phyloP scores from a whole-genome alignment of 2,797 vertebrate genomes.

The Schizopygopsis pylzovi region DNA sequence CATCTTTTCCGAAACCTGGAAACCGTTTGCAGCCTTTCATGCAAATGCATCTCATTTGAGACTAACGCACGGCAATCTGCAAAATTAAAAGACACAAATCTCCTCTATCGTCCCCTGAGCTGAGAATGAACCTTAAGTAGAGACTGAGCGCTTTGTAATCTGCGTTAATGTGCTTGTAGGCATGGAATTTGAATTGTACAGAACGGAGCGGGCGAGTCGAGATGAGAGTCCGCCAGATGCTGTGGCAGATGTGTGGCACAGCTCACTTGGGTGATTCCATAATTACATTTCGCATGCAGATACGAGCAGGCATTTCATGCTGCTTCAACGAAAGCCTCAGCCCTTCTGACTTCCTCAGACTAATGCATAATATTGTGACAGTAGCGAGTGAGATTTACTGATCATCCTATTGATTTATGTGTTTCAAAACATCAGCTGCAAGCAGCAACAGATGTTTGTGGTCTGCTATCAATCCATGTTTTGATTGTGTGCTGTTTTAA shows the following conservation, averaged over 20 bases:
- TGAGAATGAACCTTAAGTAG: slow-evolving; percentile 74
- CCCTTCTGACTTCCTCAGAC: slow-evolving; percentile 50
- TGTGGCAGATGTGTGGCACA: slow-evolving; percentile 82
- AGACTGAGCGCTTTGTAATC: slow-evolving; percentile 83
- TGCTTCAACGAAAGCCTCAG: slow-evolving; percentile 50
- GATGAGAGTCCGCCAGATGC: slow-evolving; percentile 76
- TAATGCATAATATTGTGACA: slow-evolving; percentile 61
- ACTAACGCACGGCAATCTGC: slow-evolving; percentile 35
- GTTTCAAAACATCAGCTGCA: slow-evolving; percentile 36
- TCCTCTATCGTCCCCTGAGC: slow-evolving; percentile 69
- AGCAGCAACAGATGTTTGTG: slow-evolving; percentile 50
- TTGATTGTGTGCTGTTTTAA: slow-evolving; percentile 19
- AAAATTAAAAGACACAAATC: slow-evolving; percentile 56
- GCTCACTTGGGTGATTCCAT: slow-evolving; percentile 70
- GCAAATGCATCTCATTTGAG: slow-evolving; percentile 52
- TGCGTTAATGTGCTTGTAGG: slow-evolving; percentile 84
- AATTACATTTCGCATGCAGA: slow-evolving; percentile 83
- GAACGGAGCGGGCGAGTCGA: slow-evolving; percentile 72
- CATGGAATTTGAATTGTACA: slow-evolving; percentile 77
- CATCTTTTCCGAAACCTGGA: slow-evolving; percentile 43
- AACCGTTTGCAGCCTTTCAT: slow-evolving; percentile 41
- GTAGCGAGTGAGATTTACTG: slow-evolving; percentile 55
- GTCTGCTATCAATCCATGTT: slow-evolving; percentile 39
- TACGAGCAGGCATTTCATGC: slow-evolving; percentile 63
- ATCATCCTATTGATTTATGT: slow-evolving; percentile 54